Evolutionary conservation across 2,888 invertebrate genomes (phyloP), one percentile per base, ranked within the genome.

Genomic region (Lasioglossum villosulum): DNA sequence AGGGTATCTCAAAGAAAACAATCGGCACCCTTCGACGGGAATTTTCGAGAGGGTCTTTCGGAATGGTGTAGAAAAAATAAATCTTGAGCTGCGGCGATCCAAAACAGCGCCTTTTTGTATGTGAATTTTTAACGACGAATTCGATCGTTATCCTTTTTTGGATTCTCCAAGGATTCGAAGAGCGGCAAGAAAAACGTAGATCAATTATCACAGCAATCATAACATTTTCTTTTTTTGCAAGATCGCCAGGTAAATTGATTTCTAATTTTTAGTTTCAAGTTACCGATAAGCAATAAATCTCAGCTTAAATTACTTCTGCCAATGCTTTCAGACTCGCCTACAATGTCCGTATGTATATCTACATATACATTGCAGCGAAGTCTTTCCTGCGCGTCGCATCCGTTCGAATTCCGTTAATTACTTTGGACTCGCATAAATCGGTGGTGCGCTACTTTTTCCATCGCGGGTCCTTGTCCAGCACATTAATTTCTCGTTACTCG

Each of bases 1-100:
- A 68, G 52, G 34, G n/a, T 4, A 59, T 63, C 45, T 27, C 16
- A 75, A 84, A 56, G 75, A 81, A 81, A 80, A 78, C 80, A 81
- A 78, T 75, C 77, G 23, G 19, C 68, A 39, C 19, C 56, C 71
- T 23, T n/a, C 34, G 63, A 23, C n/a, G 59, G 70, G 39, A 34
- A 30, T 34, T 48, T 34, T 37, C 42, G 56, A 30, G 56, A 73
- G 23, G 45, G 39, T 86, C 76, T 73, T 74, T 37, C 6, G 12
- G 34, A 3, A 59, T 14, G 59, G 34, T 48, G 70, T 71, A 34
- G 72, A 39, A 80, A 66, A 83, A 77, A 77, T 68, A 71, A 78
- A 80, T 83, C 71, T 45, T 2, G 27, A 19, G 8, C n/a, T 6
- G n/a, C 12, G 16, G 39, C 30, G 42, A 14, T 34, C 14, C 37